A percentile compares a stretch with the other conserved stretches of the same genome.
These are phyloP conservation scores for Himalopsyche phryganea DNA, from an alignment of 1,140 invertebrate species.

Conservation along the genomic window DNA sequence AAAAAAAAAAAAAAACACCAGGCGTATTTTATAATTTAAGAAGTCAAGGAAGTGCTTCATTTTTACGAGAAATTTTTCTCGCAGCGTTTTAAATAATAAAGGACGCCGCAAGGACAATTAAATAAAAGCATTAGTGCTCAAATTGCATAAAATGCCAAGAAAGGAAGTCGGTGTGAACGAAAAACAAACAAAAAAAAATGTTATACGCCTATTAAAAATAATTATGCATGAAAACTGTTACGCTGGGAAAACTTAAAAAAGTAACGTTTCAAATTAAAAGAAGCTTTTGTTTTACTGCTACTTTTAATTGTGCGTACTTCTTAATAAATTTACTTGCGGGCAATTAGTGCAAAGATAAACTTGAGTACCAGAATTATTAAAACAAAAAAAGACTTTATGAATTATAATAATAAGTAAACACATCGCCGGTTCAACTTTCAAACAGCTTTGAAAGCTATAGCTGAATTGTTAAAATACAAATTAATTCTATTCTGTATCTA, in stretches of 20 bases:
- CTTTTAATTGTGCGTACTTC: too few relatives aligned
- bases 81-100: background rate
- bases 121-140: background rate
- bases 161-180: background rate
- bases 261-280: too few relatives aligned
- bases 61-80: background rate
- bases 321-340: too few relatives aligned
- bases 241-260: background rate
- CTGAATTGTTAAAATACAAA: too few relatives aligned
- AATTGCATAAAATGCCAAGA: constrained; percentile 4
- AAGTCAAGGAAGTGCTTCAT: background rate
- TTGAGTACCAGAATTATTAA: too few relatives aligned
- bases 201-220: constrained; percentile 4
- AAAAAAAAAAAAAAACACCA: background rate
- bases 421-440: too few relatives aligned
- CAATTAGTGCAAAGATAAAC: too few relatives aligned
- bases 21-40: constrained; percentile 1
- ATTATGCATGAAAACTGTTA: constrained; percentile 1
- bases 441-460: too few relatives aligned
- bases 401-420: too few relatives aligned
- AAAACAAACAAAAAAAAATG: background rate
- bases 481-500: too few relatives aligned
- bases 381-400: too few relatives aligned
- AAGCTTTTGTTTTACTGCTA: too few relatives aligned
- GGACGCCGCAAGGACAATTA: constrained; percentile 6